These are phyloP conservation scores for Chromoteleia sp. DNA, from an alignment of 2,888 invertebrate genomes.

Conservation along the genomic window DNA sequence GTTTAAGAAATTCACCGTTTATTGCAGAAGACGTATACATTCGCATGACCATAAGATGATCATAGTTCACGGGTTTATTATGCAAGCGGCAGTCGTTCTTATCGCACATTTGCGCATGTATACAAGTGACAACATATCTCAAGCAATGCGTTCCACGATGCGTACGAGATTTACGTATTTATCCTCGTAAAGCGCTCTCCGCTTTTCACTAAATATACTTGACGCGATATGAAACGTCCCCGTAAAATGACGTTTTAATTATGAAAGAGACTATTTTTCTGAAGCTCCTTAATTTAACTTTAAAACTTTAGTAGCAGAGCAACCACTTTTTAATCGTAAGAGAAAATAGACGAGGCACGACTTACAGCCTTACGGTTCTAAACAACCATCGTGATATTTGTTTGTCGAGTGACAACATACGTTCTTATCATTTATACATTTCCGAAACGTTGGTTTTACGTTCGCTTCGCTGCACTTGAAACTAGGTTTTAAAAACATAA, in stretches of 20 bases:
- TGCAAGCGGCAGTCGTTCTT: slow-evolving; percentile 33
- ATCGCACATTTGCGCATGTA: slow-evolving; percentile 34
- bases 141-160: slow-evolving; percentile 34
- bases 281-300: slow-evolving; percentile 47
- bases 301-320: slow-evolving; percentile 31
- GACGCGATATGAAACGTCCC: slow-evolving; percentile 67
- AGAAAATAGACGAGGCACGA: slow-evolving; percentile 17
- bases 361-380: slow-evolving; percentile 1
- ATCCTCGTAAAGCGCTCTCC: slow-evolving; percentile 29
- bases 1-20: slow-evolving; percentile 40
- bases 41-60: slow-evolving; percentile 33
- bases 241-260: slow-evolving; percentile 83
- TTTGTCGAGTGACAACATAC: slow-evolving; percentile 25
- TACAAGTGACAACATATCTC: slow-evolving; percentile 51
- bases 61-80: slow-evolving; percentile 50
- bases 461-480: slow-evolving; percentile 11
- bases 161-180: slow-evolving; percentile 37
- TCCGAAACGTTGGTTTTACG: slow-evolving; percentile 30
- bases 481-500: slow-evolving; percentile 28
- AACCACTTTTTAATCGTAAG: slow-evolving; percentile 40
- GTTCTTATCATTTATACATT: slow-evolving; percentile 46
- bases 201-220: slow-evolving; percentile 46
- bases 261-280: slow-evolving; percentile 76
- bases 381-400: slow-evolving; percentile 32
- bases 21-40: slow-evolving; percentile 27